A percentile compares a stretch with the other conserved stretches of the same genome.
These are phyloP conservation scores for Copidosoma aretas DNA, from an alignment of 2,888 invertebrate species.

Conservation along the genomic window DNA sequence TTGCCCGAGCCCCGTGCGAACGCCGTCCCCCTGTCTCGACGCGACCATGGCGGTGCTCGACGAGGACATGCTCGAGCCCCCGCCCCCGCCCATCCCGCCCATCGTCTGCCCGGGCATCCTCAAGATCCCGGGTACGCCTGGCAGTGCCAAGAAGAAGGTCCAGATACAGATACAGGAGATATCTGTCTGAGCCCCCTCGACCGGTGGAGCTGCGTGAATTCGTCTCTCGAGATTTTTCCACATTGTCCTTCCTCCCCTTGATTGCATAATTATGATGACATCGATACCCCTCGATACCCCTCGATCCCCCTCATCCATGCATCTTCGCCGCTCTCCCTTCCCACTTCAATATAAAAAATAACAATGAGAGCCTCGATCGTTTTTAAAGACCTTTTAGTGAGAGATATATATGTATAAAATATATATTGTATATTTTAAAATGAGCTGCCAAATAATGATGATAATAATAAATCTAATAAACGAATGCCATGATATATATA, in stretches of 20 bases:
- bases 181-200: too few species aligned
- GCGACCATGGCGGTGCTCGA: conserved; percentile 58
- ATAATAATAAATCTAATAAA: background rate
- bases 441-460: background rate
- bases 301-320: too few species aligned
- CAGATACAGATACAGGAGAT: conserved; percentile 94
- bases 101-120: conserved; percentile 69
- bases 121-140: conserved; percentile 74
- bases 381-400: background rate
- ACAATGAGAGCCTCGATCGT: background rate
- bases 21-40: conserved; percentile 59
- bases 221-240: background rate
- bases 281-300: background rate
- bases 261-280: too few species aligned
- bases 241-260: background rate
- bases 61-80: conserved; percentile 69
- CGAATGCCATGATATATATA: background rate
- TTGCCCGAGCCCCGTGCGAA: conserved; percentile 41
- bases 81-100: conserved; percentile 68
- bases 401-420: background rate
- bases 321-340: too few species aligned
- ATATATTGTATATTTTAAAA: background rate
- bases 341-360: background rate
- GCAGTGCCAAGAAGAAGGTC: conserved; percentile 85
- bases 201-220: too few species aligned